Evolutionary conservation across 2,888 invertebrate species (phyloP), one percentile per base, ranked within the genome.

Genomic region (Philereme transversata): DNA sequence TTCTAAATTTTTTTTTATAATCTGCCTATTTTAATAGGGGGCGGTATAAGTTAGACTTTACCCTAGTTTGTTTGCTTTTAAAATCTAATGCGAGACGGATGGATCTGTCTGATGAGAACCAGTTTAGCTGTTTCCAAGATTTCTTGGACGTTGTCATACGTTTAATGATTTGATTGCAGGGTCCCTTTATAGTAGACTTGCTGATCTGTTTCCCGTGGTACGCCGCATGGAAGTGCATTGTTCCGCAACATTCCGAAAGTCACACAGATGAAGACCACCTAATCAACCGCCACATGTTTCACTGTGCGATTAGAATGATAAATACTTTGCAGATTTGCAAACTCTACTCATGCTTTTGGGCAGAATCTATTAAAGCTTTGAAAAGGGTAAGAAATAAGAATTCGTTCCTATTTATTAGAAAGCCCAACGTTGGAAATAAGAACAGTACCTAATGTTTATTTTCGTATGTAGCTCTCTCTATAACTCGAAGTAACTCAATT

Each of bases 141-240:
- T 22, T 22, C 22, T 22, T 40, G 4, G 6, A 40, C 8, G 8
- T 8, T 40, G 40, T 40, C 4, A 4, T 6, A 38, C 36, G 0
- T 38, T 38, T 7, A 38, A 7, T 38, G 6, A 40, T 40, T 40
- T 54, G 34, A 41, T 65, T 84, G 51, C 73, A 92, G 87, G 84
- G 90, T 5, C 76, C 86, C 45, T 93, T 93, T 64, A 47, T 83
- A 11, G 53, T 90, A 6, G 93, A 93, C 69, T 77, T 93, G 2
- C 33, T 93, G 3, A 85, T 89, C 6, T 88, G 89, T 68, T 88
- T 93, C 44, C 93, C 93, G 3, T 93, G 93, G 90, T 91, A 92
- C 58, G 75, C 81, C 0, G 2, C 88, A 5, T 83, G 84, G 80
- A 80, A 76, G 56, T 43, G 87, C 6, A 76, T 88, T 45, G 74